These are phyloP conservation scores for Phortica magna DNA, from an alignment of 2,888 invertebrate genomes.

Conservation along the genomic window DNA sequence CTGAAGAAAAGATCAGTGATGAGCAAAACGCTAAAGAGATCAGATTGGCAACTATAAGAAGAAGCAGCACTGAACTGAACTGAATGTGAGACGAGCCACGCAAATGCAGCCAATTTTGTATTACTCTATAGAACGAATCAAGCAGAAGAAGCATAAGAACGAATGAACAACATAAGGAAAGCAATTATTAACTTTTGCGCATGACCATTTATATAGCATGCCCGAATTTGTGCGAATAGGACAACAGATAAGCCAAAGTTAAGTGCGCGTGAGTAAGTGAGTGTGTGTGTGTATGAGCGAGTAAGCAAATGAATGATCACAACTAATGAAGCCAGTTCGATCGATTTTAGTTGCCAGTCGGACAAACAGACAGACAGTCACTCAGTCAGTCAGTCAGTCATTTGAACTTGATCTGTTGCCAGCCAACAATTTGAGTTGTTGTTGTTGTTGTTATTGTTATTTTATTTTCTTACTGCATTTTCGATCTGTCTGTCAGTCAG, in stretches of 20 bases:
- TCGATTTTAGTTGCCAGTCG: constrained; percentile 57
- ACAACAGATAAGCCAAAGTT: constrained; percentile 14
- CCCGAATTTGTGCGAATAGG: background rate
- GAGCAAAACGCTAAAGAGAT: too few relatives aligned
- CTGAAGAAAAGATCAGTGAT: too few relatives aligned
- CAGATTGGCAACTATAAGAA: background rate
- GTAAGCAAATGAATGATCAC: background rate
- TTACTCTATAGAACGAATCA: constrained; percentile 24
- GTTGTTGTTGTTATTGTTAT: background rate
- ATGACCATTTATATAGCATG: constrained; percentile 38
- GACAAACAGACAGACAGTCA: too few relatives aligned
- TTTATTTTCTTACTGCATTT: constrained; percentile 43
- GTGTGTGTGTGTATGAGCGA: background rate
- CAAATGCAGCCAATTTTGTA: too few relatives aligned
- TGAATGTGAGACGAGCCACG: background rate
- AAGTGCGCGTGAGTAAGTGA: constrained; percentile 17
- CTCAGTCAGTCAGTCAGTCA: too few relatives aligned
- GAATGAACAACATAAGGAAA: constrained; percentile 55
- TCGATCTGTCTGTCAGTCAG: constrained; percentile 72
- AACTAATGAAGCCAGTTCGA: constrained; percentile 68
- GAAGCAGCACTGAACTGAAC: constrained; percentile 27
- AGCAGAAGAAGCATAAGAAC: constrained; percentile 38
- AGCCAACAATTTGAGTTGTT: background rate
- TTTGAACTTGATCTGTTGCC: too few relatives aligned
- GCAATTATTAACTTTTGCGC: constrained; percentile 66